A percentile compares a stretch with the other conserved stretches of the same genome.
These are phyloP conservation scores for Oceanodroma tethys DNA, from an alignment of 2,113 vertebrate species.

Conservation along the genomic window DNA sequence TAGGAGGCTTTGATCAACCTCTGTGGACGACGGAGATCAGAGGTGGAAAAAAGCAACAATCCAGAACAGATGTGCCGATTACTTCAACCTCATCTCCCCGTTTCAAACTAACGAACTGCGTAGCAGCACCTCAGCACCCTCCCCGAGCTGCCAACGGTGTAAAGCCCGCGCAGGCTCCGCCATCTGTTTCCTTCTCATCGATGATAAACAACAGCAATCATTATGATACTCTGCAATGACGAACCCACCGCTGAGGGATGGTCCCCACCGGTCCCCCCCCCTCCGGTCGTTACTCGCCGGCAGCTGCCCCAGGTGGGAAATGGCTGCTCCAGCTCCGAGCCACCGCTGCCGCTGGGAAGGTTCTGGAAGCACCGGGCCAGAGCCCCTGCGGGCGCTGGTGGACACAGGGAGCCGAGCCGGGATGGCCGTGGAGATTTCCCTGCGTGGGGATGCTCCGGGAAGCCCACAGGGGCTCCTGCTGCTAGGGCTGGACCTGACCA, in stretches of 20 bases:
- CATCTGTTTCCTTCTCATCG: neutral
- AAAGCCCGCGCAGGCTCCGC: neutral
- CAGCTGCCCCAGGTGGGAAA: neutral
- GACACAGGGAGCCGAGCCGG: neutral
- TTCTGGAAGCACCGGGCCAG: neutral
- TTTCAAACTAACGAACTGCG: neutral
- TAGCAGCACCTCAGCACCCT: neutral
- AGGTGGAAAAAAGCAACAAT: neutral
- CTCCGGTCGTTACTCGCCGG: accelerated
- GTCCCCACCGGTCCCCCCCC: neutral
- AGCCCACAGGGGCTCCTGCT: neutral
- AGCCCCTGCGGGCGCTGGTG: accelerated
- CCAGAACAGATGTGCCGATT: neutral
- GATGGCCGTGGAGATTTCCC: neutral
- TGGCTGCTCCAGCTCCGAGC: too few species aligned
- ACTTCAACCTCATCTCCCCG: neutral
- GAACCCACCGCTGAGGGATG: neutral
- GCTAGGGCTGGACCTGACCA: neutral
- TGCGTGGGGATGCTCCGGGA: neutral
- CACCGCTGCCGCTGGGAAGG: neutral
- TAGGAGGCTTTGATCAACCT: neutral
- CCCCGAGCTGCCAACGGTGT: neutral
- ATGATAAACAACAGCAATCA: neutral
- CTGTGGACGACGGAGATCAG: neutral
- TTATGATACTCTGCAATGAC: accelerated